Evolutionary conservation across 2,797 vertebrate species (phyloP).

Genomic region (Acanthurus leucopareius): DNA sequence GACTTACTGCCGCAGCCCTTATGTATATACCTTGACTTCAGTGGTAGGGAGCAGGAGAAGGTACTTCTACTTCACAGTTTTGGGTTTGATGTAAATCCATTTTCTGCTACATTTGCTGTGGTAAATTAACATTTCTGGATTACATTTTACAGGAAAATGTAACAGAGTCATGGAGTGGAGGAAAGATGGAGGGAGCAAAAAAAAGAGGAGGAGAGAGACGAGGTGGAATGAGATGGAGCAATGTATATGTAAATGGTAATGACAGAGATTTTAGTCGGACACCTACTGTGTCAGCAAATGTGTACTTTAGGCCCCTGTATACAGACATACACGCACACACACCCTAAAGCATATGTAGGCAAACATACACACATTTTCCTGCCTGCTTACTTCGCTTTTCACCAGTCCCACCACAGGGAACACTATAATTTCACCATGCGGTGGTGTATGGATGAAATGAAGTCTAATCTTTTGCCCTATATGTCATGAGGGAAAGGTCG

Average conservation of each 20-base stretch:
- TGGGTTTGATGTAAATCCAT: constrained; percentile 70
- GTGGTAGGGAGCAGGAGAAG: constrained; percentile 28
- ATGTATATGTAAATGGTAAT: constrained; percentile 72
- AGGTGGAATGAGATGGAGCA: constrained; percentile 41
- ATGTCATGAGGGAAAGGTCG: constrained; percentile 41
- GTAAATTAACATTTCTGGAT: constrained; percentile 72
- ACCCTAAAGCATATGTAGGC: not conserved
- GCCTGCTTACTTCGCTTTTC: constrained; percentile 26
- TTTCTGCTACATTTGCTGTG: constrained; percentile 76
- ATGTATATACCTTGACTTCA: constrained; percentile 41
- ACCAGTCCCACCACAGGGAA: constrained; percentile 27
- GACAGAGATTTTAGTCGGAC: constrained; percentile 53
- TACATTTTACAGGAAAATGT: constrained; percentile 60
- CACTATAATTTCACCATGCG: constrained; percentile 50
- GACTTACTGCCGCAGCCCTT: constrained; percentile 19
- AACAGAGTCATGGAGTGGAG: constrained; percentile 37
- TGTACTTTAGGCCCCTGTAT: constrained; percentile 33
- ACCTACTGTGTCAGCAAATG: constrained; percentile 68
- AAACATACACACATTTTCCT: constrained; percentile 10
- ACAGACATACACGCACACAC: constrained; percentile 12
- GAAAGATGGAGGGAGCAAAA: constrained; percentile 30
- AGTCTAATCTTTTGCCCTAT: constrained; percentile 65
- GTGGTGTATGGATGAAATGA: constrained; percentile 45
- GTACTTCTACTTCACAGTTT: constrained; percentile 65
- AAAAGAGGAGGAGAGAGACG: constrained; percentile 36